Percentiles rank a stretch among this genome's conserved stretches.
These are phyloP conservation scores for Aradophagus sp. DNA, from an alignment of 1,140 invertebrate species.

Conservation along the genomic window DNA sequence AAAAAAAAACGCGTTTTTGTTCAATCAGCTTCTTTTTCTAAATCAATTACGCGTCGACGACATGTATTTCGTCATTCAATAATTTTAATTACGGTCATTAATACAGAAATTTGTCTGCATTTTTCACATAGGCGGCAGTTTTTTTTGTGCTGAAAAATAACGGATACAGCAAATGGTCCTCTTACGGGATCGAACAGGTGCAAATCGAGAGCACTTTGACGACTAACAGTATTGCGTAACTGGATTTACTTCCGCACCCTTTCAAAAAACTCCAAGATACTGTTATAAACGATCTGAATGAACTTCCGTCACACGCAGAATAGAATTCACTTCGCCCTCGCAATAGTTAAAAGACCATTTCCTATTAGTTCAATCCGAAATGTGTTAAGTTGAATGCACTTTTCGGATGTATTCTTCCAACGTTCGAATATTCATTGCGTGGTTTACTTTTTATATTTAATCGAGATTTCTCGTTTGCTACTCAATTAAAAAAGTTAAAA, in stretches of 20 bases:
- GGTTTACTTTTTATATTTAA: too few relatives aligned
- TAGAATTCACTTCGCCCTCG: conserved; percentile 3
- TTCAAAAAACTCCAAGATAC: conserved; percentile 24
- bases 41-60: conserved; percentile 10
- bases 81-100: conserved; percentile 17
- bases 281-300: conserved; percentile 44
- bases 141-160: conserved; percentile 37
- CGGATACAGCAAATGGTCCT: conserved; percentile 40
- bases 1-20: too few relatives aligned
- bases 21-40: too few relatives aligned
- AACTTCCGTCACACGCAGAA: conserved; percentile 9
- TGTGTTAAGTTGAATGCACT: too few relatives aligned
- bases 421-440: too few relatives aligned
- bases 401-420: too few relatives aligned
- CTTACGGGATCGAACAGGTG: conserved; percentile 54
- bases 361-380: background rate
- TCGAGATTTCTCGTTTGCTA: too few relatives aligned
- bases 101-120: conserved; percentile 14
- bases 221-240: conserved; percentile 54
- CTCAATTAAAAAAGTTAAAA: too few relatives aligned
- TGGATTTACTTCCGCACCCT: conserved; percentile 49
- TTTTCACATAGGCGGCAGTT: conserved; percentile 1
- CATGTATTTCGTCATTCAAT: conserved; percentile 8
- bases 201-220: conserved; percentile 53
- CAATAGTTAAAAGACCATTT: conserved; percentile 2